Conservation (phyloP, 2,888 invertebrate genomes). For the Chrysomela aeneicollis region DNA sequence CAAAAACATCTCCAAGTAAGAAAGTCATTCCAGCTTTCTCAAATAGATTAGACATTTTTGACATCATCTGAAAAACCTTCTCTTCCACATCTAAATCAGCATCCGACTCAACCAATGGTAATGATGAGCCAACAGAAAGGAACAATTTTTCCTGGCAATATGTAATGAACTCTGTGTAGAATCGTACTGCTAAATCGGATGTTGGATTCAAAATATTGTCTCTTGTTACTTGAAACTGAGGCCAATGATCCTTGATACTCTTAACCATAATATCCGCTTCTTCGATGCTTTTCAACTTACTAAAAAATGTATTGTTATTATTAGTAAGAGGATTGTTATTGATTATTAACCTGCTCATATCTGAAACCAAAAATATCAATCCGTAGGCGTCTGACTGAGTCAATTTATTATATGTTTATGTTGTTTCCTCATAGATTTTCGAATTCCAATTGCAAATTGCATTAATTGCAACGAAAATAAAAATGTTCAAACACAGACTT, state of each 20-base stretch:
- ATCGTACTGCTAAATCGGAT: conserved; percentile 13
- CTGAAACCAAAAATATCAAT: too few species aligned
- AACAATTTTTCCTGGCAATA: conserved; percentile 4
- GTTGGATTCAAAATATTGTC: conserved; percentile 11
- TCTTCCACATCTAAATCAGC: conserved; percentile 15
- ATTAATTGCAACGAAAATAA: too few species aligned
- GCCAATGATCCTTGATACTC: not conserved
- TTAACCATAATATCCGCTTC: not conserved
- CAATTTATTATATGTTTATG: too few species aligned
- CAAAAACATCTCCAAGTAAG: conserved; percentile 9
- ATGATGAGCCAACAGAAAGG: conserved; percentile 6
- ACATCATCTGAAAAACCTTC: conserved; percentile 6
- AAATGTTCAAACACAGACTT: too few species aligned
- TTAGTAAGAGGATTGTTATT: too few species aligned
- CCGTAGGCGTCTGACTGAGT: too few species aligned
- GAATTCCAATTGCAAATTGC: too few species aligned
- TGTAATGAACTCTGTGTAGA: conserved; percentile 14
- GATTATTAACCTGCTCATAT: too few species aligned
- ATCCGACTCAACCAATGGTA: not conserved
- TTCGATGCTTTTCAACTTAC: not conserved
- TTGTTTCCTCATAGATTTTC: too few species aligned
- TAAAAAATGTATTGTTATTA: not conserved
- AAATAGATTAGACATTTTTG: conserved; percentile 9
- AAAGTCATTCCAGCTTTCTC: conserved; percentile 10
- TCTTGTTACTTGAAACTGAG: conserved; percentile 10